Percentiles rank a stretch among this genome's conserved stretches.
Conservation (phyloP, 1,140 invertebrate genomes). For the Protaetia brevitarsis region DNA sequence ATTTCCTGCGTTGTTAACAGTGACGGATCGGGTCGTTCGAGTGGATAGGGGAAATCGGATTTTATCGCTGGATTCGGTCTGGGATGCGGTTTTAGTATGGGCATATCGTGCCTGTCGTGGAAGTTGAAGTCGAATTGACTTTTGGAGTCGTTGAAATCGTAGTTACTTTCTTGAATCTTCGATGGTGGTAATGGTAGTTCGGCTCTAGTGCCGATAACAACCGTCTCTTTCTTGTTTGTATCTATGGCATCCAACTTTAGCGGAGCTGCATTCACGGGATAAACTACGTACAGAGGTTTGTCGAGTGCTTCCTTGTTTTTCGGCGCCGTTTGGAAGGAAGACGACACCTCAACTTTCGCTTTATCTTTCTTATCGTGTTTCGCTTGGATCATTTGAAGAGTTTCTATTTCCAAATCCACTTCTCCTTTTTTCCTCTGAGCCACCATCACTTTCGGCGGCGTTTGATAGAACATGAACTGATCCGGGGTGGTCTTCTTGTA, state of each 20-base stretch:
- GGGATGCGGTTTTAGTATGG: constrained; percentile 50
- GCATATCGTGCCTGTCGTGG: constrained; percentile 51
- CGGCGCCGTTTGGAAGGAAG: background rate
- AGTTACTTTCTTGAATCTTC: constrained; percentile 39
- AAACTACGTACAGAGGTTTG: constrained; percentile 62
- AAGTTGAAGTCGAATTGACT: constrained; percentile 46
- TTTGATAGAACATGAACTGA: constrained; percentile 42
- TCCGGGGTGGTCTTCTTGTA: constrained; percentile 29
- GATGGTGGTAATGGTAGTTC: constrained; percentile 56
- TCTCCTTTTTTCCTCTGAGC: constrained; percentile 39
- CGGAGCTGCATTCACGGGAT: constrained; percentile 55
- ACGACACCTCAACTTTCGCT: background rate
- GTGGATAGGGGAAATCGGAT: constrained; percentile 60
- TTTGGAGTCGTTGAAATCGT: constrained; percentile 36
- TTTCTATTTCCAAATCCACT: constrained; percentile 50
- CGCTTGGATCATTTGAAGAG: constrained; percentile 64
- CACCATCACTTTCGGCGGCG: constrained; percentile 40
- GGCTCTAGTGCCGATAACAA: constrained; percentile 57
- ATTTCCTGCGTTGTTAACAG: constrained; percentile 44
- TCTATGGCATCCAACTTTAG: constrained; percentile 52
- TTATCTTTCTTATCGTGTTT: constrained; percentile 44
- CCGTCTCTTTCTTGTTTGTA: constrained; percentile 51
- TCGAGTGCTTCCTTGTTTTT: constrained; percentile 40
- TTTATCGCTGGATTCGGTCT: constrained; percentile 47
- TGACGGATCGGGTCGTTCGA: constrained; percentile 55